Evolutionary conservation across 2,797 vertebrate genomes (phyloP), one percentile per base, ranked within the genome.

Genomic region (Chaetophractus vellerosus): DNA sequence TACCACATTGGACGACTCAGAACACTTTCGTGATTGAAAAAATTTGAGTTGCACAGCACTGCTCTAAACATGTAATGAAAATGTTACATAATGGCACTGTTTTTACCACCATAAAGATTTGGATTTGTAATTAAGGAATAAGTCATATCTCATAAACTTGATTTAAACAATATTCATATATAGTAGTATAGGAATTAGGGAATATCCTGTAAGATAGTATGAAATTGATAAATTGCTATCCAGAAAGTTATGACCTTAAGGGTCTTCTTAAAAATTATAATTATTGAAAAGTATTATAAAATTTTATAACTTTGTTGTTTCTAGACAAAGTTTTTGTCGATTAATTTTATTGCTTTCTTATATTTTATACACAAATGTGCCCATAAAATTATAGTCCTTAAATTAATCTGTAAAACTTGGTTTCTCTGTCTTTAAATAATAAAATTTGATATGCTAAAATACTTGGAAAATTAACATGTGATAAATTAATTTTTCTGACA

Each of bases 401-500:
- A 66, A 59, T 88, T 82, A 71, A 59, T 79, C n/a, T 64, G 23
- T 3, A 79, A 59, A 80, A 10, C 14, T n/a, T 59, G 10, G 79
- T 79, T 72, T 79, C 2, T 88, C 6, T 52, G 26, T 71, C 9
- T 72, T 24, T 6, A 36, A 69, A 61, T 23, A 61, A 36, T 87
- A 81, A 71, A 33, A 33, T 69, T 61, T 36, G 4, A 71, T 68
- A 69, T 4, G 71, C 24, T 76, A 82, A 61, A 18, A 57, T 71
- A 48, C 12, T 71, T 78, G 10, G 16, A 57, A 36, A 71, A 45
- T 11, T 57, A 75, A 38, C 3, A 57, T 74, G 12, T 61, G n/a
- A 48, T 82, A 83, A n/a, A 50, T 76, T 93, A 89, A 84, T 83
- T 78, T 52, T 76, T 78, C 2, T 33, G 31, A 16, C 50, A 50